Evolutionary conservation across 2,888 invertebrate species (phyloP).

Genomic region (Penaeus monodon): DNA sequence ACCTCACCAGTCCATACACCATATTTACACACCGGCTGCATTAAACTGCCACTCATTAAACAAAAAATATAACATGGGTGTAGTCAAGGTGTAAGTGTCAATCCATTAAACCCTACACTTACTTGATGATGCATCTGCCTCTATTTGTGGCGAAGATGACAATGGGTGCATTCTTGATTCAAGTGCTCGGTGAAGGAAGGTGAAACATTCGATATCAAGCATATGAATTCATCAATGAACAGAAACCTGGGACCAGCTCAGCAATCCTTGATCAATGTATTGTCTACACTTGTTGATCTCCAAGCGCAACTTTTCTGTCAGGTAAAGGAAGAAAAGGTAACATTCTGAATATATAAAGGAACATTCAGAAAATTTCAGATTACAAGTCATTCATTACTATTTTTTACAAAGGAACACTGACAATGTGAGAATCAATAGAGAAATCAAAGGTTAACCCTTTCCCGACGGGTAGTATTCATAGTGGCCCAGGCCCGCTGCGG

Average conservation of each 20-base stretch:
- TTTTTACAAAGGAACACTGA: no score
- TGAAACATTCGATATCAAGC: slow-evolving; percentile 99
- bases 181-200: slow-evolving; percentile 95
- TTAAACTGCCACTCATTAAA: slow-evolving; percentile 45
- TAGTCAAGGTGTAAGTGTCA: background rate
- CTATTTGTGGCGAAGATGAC: slow-evolving; percentile 99
- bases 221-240: slow-evolving; percentile 98
- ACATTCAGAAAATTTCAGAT: background rate
- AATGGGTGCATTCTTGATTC: slow-evolving; percentile 98
- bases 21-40: no score
- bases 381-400: background rate
- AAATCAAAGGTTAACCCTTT: no score
- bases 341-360: background rate
- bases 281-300: slow-evolving; percentile 98
- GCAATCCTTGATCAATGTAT: slow-evolving; percentile 99
- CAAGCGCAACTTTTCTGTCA: slow-evolving; percentile 87
- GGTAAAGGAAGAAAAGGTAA: slow-evolving; percentile 67
- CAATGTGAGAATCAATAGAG: slow-evolving; percentile 69
- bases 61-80: background rate
- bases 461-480: no score
- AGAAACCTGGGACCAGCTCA: slow-evolving; percentile 96
- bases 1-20: no score
- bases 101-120: slow-evolving; percentile 66
- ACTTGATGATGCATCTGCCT: slow-evolving; percentile 89
- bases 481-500: no score